Evolutionary conservation across 2,888 invertebrate genomes (phyloP).

Genomic region (Melitaea athalia): DNA sequence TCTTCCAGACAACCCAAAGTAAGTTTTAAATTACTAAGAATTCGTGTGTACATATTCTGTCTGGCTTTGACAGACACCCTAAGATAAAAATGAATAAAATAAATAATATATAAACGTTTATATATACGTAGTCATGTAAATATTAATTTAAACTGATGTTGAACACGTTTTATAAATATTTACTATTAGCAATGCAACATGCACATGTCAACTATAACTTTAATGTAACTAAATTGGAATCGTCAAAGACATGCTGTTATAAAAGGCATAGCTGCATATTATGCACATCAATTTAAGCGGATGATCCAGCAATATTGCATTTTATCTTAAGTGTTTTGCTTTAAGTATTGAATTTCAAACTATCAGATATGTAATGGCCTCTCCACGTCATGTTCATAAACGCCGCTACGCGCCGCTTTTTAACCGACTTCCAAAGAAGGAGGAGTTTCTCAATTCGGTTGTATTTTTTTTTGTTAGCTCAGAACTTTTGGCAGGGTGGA

Average conservation of each 20-base stretch:
- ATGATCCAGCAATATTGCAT: not conserved
- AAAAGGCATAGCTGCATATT: not conserved
- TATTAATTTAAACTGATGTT: not conserved
- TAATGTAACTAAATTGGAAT: not conserved
- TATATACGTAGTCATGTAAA: not conserved
- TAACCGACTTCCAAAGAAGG: too few species aligned
- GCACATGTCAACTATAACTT: not conserved
- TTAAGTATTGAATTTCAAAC: not conserved
- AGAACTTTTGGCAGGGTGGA: too few species aligned
- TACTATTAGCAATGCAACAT: slow-evolving; percentile 6
- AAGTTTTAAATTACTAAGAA: too few species aligned
- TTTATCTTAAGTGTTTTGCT: not conserved
- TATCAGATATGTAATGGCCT: not conserved
- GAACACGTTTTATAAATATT: slow-evolving; percentile 7
- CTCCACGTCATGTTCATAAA: too few species aligned
- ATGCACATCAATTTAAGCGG: not conserved
- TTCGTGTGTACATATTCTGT: not conserved
- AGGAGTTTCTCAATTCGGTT: too few species aligned
- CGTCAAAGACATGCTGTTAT: not conserved
- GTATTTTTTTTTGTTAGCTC: too few species aligned
- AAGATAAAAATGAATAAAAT: not conserved
- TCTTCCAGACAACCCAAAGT: too few species aligned
- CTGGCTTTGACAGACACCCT: not conserved
- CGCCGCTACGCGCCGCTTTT: too few species aligned
- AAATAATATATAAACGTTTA: slow-evolving; percentile 2